phyloP scores from a whole-genome alignment of 2,888 invertebrate species.

The Tinea trinotella region DNA sequence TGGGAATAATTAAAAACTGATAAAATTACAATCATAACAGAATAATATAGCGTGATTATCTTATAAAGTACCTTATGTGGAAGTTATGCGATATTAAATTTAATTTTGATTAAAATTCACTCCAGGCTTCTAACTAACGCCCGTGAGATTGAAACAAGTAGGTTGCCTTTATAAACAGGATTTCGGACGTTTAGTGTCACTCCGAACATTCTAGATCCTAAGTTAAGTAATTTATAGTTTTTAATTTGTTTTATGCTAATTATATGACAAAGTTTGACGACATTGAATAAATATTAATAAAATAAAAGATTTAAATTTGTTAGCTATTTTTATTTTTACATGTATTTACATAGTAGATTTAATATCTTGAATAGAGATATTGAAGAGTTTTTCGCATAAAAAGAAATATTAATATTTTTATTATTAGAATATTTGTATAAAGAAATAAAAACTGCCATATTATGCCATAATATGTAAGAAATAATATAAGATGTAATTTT shows the following conservation, averaged over 20 bases:
- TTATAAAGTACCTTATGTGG: slow-evolving; percentile 29
- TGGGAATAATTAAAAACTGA: slow-evolving; percentile 28
- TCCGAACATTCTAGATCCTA: slow-evolving; percentile 34
- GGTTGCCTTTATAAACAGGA: slow-evolving; percentile 44
- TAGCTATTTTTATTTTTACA: too few species aligned
- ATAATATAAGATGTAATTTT: too few species aligned
- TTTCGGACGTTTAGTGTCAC: slow-evolving; percentile 44
- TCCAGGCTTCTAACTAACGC: slow-evolving; percentile 36
- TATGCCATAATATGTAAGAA: too few species aligned
- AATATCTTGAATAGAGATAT: too few species aligned
- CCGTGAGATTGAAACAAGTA: slow-evolving; percentile 30
- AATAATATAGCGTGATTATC: slow-evolving; percentile 37
- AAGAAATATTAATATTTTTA: too few species aligned
- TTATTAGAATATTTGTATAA: too few species aligned
- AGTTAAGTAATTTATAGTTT: slow-evolving; percentile 53
- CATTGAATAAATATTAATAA: slow-evolving; percentile 45
- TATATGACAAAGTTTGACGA: slow-evolving; percentile 39
- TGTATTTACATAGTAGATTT: too few species aligned
- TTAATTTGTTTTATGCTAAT: slow-evolving; percentile 54
- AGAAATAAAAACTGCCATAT: too few species aligned
- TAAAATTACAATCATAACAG: slow-evolving; percentile 40
- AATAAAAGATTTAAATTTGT: too few species aligned
- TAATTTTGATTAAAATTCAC: slow-evolving; percentile 51
- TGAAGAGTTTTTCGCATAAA: too few species aligned
- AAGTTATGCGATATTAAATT: slow-evolving; percentile 27